These are phyloP conservation scores for Caenorhabditis imperialis DNA, from an alignment of 2,888 invertebrate genomes.

Conservation along the genomic window DNA sequence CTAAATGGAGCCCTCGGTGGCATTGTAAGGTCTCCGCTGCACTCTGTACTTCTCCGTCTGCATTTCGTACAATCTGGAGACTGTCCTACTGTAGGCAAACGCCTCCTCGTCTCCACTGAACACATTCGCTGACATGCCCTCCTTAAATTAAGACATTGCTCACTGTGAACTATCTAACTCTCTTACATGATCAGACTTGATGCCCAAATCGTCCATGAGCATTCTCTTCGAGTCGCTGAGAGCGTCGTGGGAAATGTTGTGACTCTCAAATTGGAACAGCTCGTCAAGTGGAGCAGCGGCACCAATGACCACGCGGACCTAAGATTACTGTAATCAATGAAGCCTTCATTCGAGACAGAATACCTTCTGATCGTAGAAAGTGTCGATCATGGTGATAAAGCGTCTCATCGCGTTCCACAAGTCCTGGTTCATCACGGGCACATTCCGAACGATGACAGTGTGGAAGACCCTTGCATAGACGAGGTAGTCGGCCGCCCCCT, in stretches of 20 bases:
- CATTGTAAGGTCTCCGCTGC: slow-evolving; percentile 59
- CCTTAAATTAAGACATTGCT: slow-evolving; percentile 80
- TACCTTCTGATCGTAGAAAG: slow-evolving; percentile 93
- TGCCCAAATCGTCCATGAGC: slow-evolving; percentile 95
- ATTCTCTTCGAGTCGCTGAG: slow-evolving; percentile 87
- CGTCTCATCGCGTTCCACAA: slow-evolving; percentile 90
- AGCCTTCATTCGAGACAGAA: too few species aligned
- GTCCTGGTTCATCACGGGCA: slow-evolving; percentile 88
- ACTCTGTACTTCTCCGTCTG: slow-evolving; percentile 93
- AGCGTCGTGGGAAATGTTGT: slow-evolving; percentile 72
- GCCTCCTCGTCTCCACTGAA: slow-evolving; percentile 98
- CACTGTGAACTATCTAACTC: too few species aligned
- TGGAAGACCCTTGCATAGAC: slow-evolving; percentile 94
- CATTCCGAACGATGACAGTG: slow-evolving; percentile 90
- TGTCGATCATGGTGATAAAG: slow-evolving; percentile 96
- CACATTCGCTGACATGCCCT: slow-evolving; percentile 87
- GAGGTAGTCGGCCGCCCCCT: slow-evolving; percentile 95
- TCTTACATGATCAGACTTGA: slow-evolving; percentile 80
- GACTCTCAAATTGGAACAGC: slow-evolving; percentile 83
- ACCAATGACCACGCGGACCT: slow-evolving; percentile 88
- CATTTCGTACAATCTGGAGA: slow-evolving; percentile 95
- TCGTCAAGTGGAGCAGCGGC: slow-evolving; percentile 86
- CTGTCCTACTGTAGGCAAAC: slow-evolving; percentile 94
- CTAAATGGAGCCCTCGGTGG: slow-evolving; percentile 39
- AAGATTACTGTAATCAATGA: not conserved